phyloP scores from a whole-genome alignment of 2,113 vertebrate species.

The Cnemophilus loriae region DNA sequence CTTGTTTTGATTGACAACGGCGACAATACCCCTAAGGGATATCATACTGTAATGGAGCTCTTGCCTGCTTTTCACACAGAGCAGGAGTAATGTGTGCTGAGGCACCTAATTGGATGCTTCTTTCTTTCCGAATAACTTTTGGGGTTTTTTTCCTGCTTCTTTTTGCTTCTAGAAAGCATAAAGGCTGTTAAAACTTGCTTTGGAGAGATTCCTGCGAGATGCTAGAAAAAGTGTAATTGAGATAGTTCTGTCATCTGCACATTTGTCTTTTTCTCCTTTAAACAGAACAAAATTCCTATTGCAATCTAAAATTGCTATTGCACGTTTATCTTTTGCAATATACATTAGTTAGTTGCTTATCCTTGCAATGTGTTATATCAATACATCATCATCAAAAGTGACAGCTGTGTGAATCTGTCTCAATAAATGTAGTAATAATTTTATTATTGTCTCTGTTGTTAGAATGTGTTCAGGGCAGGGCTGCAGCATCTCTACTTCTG shows the following conservation, averaged over 20 bases:
- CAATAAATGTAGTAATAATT: neutral
- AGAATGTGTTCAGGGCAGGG: neutral
- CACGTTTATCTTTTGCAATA: neutral
- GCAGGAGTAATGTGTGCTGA: neutral
- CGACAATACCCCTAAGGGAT: neutral
- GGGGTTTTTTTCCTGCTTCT: neutral
- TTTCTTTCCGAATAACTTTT: neutral
- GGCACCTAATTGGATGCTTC: neutral
- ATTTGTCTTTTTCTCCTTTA: neutral
- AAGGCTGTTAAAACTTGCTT: neutral
- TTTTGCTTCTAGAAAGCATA: neutral
- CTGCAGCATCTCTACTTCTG: neutral
- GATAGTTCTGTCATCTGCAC: neutral
- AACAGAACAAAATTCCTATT: neutral
- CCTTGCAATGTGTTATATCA: neutral
- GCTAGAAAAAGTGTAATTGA: neutral
- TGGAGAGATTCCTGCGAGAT: neutral
- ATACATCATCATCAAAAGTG: neutral
- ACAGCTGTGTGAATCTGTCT: neutral
- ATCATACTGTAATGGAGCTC: neutral
- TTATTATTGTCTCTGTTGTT: neutral
- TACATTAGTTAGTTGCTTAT: neutral
- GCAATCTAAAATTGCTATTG: too few relatives aligned
- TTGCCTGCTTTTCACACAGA: neutral
- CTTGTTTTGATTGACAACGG: constrained; percentile 26